Evolutionary conservation across 2,113 vertebrate species (phyloP).

Genomic region (Theropithecus gelada): DNA sequence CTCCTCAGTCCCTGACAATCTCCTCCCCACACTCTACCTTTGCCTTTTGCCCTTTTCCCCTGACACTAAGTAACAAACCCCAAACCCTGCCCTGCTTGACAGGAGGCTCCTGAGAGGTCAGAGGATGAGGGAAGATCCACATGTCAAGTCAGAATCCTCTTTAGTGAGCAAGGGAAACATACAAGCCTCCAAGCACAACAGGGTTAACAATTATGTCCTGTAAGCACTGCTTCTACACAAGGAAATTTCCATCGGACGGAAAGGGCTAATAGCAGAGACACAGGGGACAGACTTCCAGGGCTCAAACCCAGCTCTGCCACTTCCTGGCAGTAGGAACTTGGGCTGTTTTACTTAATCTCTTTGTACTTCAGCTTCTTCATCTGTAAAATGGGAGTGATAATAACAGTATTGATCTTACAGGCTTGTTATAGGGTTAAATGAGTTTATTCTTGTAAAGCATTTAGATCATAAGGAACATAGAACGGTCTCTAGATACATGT

Average conservation of each 20-base stretch:
- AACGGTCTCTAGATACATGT: neutral
- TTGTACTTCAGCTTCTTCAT: neutral
- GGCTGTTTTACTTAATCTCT: neutral
- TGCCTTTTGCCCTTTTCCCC: neutral
- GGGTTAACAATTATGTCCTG: neutral
- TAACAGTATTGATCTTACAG: neutral
- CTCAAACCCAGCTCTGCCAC: neutral
- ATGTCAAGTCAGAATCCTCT: neutral
- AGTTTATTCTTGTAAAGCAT: neutral
- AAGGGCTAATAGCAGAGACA: neutral
- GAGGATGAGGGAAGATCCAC: neutral
- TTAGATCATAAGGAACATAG: slow-evolving; percentile 6
- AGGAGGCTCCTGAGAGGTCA: neutral
- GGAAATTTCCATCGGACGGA: neutral
- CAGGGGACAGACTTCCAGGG: neutral
- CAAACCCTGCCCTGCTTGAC: neutral
- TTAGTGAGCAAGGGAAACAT: too few species aligned
- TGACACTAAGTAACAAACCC: too few species aligned
- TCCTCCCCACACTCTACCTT: too few species aligned
- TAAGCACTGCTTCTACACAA: neutral
- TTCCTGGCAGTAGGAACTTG: neutral
- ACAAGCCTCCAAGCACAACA: neutral
- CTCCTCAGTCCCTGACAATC: neutral
- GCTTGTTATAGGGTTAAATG: neutral
- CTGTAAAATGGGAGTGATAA: slow-evolving; percentile 6